Percentiles rank a stretch among this genome's conserved stretches.
phyloP scores from a whole-genome alignment of 2,797 vertebrate species.

The Artibeus jamaicensis region DNA sequence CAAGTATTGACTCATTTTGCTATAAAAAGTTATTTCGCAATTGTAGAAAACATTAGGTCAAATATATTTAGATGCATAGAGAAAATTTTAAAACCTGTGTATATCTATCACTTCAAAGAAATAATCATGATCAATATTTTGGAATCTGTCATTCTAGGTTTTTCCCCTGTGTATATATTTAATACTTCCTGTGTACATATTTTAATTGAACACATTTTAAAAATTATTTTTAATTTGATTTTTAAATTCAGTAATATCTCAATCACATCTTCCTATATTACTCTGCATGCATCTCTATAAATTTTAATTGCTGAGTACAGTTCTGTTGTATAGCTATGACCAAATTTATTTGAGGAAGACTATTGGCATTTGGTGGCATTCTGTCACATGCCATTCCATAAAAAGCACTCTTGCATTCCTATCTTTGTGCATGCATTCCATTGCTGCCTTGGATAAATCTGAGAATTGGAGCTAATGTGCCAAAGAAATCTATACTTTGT shows the following conservation, averaged over 20 bases:
- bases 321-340: neutral
- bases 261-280: neutral
- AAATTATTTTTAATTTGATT: neutral
- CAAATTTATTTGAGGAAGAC: neutral
- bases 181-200: neutral
- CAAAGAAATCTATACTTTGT: neutral
- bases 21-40: neutral
- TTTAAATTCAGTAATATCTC: slow-evolving; percentile 5
- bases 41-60: neutral
- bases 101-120: neutral
- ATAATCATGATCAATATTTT: neutral
- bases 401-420: neutral
- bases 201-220: neutral
- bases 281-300: neutral
- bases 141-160: neutral
- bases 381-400: neutral
- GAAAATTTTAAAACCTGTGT: neutral
- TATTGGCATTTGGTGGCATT: neutral
- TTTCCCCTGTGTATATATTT: neutral
- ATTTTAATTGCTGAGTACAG: neutral
- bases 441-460: neutral
- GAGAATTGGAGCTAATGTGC: neutral
- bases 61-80: neutral
- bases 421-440: neutral
- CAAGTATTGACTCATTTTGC: neutral